Evolutionary conservation across 2,888 invertebrate genomes (phyloP).

Genomic region (Disparrhopalites patrizii): DNA sequence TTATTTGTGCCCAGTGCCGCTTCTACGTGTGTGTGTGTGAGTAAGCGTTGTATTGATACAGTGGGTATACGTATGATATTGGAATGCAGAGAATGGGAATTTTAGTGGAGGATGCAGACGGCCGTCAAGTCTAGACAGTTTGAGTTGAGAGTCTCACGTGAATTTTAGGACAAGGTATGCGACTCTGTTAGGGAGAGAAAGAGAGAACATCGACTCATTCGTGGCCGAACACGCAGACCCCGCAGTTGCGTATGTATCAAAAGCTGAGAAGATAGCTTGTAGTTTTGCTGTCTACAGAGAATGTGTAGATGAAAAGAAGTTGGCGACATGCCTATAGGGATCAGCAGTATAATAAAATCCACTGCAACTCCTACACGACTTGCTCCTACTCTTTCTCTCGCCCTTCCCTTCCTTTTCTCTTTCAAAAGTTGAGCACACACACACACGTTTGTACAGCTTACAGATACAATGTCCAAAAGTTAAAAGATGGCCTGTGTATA

Average conservation of each 20-base stretch:
- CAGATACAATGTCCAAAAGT: constrained; percentile 1
- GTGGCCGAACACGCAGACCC: constrained; percentile 16
- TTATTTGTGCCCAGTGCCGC: no score
- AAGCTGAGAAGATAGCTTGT: constrained; percentile 2
- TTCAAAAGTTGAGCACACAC: not conserved
- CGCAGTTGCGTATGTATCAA: not conserved
- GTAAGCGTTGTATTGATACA: no score
- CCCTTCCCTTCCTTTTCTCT: not conserved
- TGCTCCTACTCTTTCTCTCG: constrained; percentile 1
- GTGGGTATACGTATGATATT: no score
- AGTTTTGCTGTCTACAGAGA: constrained; percentile 7
- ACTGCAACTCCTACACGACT: constrained; percentile 8
- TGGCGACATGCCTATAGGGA: constrained; percentile 12
- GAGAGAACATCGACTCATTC: constrained; percentile 16
- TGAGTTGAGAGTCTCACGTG: constrained; percentile 16
- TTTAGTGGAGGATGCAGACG: constrained; percentile 9
- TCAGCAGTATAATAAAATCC: constrained; percentile 10
- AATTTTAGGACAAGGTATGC: constrained; percentile 15
- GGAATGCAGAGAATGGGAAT: constrained; percentile 6
- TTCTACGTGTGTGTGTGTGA: no score
- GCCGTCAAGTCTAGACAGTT: constrained; percentile 10
- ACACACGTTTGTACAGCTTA: not conserved
- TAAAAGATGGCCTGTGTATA: constrained; percentile 8
- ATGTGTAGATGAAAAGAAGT: constrained; percentile 9
- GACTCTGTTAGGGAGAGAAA: constrained; percentile 8